Evolutionary conservation across 2,113 vertebrate species (phyloP).

Genomic region (Scalopus aquaticus): DNA sequence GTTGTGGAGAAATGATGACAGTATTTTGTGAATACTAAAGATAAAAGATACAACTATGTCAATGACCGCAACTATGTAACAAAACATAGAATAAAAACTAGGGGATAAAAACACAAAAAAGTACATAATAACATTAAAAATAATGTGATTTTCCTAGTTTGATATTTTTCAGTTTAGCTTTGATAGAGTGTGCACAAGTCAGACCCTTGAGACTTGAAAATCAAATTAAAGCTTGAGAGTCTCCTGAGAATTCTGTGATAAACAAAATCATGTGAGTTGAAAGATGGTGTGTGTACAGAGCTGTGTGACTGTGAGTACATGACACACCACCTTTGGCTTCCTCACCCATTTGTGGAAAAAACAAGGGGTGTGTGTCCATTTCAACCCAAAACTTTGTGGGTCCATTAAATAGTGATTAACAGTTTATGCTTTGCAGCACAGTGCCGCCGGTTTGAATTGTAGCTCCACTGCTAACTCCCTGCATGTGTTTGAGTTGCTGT

Average conservation of each 20-base stretch:
- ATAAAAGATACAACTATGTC: too few species aligned
- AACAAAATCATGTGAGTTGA: background rate
- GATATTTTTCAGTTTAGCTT: background rate
- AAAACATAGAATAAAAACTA: too few species aligned
- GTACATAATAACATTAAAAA: background rate
- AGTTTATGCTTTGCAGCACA: background rate
- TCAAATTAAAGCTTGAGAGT: background rate
- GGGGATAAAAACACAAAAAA: too few species aligned
- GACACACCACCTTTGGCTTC: background rate
- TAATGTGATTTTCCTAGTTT: background rate
- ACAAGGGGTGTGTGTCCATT: accelerated
- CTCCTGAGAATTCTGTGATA: background rate
- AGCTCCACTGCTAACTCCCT: background rate
- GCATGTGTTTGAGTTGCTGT: background rate
- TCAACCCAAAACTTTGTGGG: background rate
- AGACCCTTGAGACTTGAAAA: background rate
- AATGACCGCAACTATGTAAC: too few species aligned
- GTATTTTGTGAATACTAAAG: too few species aligned
- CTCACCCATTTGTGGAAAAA: background rate
- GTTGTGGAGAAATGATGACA: too few species aligned
- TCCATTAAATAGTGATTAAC: background rate
- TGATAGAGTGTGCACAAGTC: background rate
- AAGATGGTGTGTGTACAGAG: background rate
- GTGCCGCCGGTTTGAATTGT: background rate
- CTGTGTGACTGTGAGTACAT: background rate